These are phyloP conservation scores for Cataglyphis hispanica DNA, from an alignment of 1,140 invertebrate species.

Conservation along the genomic window DNA sequence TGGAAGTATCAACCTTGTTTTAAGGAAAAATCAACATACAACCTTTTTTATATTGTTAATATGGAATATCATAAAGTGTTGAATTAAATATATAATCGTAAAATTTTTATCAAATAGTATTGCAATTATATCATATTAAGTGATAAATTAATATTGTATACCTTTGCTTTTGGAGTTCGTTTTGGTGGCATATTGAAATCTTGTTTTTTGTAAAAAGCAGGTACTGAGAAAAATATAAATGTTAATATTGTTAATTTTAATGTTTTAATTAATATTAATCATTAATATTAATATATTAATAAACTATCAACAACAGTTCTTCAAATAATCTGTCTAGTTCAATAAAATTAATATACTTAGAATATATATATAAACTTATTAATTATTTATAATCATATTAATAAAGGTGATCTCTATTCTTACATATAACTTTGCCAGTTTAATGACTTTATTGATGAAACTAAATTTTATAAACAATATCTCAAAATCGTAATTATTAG, in stretches of 20 bases:
- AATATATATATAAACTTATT: background rate
- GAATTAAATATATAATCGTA: conserved; percentile 1
- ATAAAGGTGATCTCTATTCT: background rate
- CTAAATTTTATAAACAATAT: background rate
- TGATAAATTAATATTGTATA: conserved; percentile 37
- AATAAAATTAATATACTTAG: background rate
- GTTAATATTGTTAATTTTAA: no score
- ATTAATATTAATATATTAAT: conserved; percentile 4
- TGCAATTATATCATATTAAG: conserved; percentile 5
- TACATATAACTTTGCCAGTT: background rate
- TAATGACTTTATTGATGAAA: no score
- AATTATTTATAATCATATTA: background rate
- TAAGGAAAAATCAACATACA: conserved; percentile 14
- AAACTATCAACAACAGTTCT: background rate
- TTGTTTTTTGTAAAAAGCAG: background rate
- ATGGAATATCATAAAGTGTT: background rate
- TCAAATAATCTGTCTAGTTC: background rate
- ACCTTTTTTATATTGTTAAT: background rate
- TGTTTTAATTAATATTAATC: no score
- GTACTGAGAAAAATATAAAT: conserved; percentile 29
- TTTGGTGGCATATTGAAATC: conserved; percentile 68
- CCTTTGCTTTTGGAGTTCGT: conserved; percentile 57
- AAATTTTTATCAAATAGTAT: background rate
- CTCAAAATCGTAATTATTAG: background rate
- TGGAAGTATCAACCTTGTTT: conserved; percentile 53